Evolutionary conservation across 2,797 vertebrate genomes (phyloP).

Genomic region (Melanotaenia trifasciata): DNA sequence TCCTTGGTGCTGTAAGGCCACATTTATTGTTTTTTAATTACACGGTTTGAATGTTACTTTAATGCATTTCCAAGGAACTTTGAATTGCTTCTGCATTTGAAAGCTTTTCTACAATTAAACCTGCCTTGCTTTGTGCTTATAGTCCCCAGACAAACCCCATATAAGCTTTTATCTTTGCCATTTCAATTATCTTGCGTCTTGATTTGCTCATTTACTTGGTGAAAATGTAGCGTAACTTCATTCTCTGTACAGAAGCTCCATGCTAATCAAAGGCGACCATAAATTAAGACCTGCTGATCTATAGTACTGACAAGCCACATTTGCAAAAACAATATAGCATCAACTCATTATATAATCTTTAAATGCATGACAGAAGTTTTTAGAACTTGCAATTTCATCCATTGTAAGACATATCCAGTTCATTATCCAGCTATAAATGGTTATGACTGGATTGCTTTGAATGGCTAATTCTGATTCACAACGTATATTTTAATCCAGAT

Average conservation of each 20-base stretch:
- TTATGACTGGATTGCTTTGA: neutral
- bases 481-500: too few species aligned
- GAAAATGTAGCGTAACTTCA: neutral
- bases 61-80: slow-evolving; percentile 18
- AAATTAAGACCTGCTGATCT: neutral
- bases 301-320: neutral
- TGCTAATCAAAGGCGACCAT: too few species aligned
- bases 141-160: neutral
- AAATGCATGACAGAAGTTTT: neutral
- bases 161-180: neutral
- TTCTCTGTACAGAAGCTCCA: neutral
- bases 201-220: neutral
- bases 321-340: neutral
- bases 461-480: neutral
- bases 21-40: slow-evolving; percentile 1
- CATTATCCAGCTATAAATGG: neutral
- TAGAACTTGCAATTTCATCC: neutral
- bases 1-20: neutral
- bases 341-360: neutral
- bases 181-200: neutral
- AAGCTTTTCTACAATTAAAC: slow-evolving; percentile 8
- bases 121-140: neutral
- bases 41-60: slow-evolving; percentile 11
- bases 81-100: neutral
- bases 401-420: neutral